Evolutionary conservation across 2,113 vertebrate species (phyloP).

Genomic region (Chlorodrepanis virens): DNA sequence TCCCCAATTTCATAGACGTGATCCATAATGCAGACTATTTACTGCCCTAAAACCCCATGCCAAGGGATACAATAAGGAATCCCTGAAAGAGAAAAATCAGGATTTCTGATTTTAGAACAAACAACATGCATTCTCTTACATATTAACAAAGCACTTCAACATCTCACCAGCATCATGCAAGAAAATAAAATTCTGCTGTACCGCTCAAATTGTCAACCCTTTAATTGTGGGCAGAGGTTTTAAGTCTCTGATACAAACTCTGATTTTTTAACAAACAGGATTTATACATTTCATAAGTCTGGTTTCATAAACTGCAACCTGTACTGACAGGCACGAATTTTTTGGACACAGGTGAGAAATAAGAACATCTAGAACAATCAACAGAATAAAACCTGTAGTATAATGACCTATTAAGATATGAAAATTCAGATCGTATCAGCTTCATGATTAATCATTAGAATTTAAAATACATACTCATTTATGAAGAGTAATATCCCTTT

Average conservation of each 20-base stretch:
- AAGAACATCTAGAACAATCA: not conserved
- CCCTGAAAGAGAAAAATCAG: not conserved
- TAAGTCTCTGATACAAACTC: not conserved
- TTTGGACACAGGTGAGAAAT: not conserved
- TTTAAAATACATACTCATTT: not conserved
- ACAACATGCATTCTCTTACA: not conserved
- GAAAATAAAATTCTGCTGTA: not conserved
- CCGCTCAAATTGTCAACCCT: not conserved
- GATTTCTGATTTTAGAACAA: not conserved
- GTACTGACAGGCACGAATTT: not conserved
- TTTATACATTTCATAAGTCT: not conserved
- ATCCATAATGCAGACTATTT: not conserved
- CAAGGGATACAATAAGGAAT: not conserved
- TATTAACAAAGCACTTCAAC: not conserved
- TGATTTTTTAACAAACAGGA: not conserved
- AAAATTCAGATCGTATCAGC: not conserved
- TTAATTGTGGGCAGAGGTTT: not conserved
- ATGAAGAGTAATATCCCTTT: not conserved
- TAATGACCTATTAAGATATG: not conserved
- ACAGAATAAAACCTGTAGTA: not conserved
- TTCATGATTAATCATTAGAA: not conserved
- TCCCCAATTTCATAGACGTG: not conserved
- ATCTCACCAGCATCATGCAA: accelerated
- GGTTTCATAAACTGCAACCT: not conserved
- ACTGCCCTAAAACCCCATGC: not conserved